A percentile compares a stretch with the other conserved stretches of the same genome.
These are phyloP conservation scores for Pangasius krempfi DNA, from an alignment of 2,797 vertebrate species.

Conservation along the genomic window DNA sequence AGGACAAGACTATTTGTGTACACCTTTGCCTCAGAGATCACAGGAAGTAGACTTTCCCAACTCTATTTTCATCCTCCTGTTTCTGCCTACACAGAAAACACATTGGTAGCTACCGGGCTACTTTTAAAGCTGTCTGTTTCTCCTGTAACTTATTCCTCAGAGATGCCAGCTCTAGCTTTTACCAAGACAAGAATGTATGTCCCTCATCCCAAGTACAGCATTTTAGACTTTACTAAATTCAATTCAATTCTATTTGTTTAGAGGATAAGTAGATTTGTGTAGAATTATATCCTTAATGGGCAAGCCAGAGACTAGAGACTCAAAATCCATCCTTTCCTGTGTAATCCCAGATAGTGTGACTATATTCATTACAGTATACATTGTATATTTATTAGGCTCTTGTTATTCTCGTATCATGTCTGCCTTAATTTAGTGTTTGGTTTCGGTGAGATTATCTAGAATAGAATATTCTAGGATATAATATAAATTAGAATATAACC, in stretches of 20 bases:
- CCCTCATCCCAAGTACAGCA: neutral
- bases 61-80: constrained; percentile 8
- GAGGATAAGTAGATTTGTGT: neutral
- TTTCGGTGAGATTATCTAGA: neutral
- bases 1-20: neutral
- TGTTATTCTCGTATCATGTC: neutral
- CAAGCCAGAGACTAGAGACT: neutral
- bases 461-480: neutral
- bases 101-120: neutral
- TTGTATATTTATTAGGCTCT: neutral
- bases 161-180: neutral
- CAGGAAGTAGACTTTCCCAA: neutral
- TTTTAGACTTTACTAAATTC: neutral
- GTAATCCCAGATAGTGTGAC: neutral
- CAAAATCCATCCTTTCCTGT: neutral
- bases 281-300: neutral
- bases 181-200: neutral
- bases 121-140: neutral
- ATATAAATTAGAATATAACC: neutral
- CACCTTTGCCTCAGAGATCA: constrained; percentile 4
- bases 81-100: neutral
- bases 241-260: neutral
- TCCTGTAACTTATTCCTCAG: neutral
- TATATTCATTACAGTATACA: neutral
- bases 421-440: neutral